A percentile compares a stretch with the other conserved stretches of the same genome.
Conservation (phyloP, 2,113 vertebrate species). For the Taurulus bubalis region DNA sequence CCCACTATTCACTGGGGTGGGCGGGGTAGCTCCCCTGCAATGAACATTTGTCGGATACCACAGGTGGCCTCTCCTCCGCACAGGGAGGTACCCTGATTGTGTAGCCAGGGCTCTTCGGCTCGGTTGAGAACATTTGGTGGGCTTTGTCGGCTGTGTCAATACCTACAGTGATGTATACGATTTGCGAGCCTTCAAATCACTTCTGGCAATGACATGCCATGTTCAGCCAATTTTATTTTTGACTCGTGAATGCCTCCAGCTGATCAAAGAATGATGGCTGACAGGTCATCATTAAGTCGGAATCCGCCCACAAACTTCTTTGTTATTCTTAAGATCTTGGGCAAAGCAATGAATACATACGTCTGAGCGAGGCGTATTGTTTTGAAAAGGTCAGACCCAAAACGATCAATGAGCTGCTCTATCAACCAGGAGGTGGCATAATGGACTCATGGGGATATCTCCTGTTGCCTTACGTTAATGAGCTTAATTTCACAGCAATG, state of each 20-base stretch:
- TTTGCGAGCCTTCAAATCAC: slow-evolving; percentile 16
- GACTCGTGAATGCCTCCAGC: slow-evolving; percentile 15
- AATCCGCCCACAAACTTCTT: slow-evolving; percentile 33
- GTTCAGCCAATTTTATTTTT: slow-evolving; percentile 30
- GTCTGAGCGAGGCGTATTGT: slow-evolving; percentile 16
- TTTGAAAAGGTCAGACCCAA: slow-evolving; percentile 58
- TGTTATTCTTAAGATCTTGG: slow-evolving; percentile 39
- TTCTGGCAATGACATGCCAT: slow-evolving; percentile 1
- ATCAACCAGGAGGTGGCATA: slow-evolving; percentile 58
- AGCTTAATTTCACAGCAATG: slow-evolving; percentile 65
- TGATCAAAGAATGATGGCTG: slow-evolving; percentile 57
- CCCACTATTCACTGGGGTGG: slow-evolving; percentile 74
- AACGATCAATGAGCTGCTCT: slow-evolving; percentile 49
- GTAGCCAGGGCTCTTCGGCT: slow-evolving; percentile 47
- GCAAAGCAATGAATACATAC: slow-evolving; percentile 29
- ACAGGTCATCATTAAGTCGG: slow-evolving; percentile 64
- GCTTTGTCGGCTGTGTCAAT: slow-evolving; percentile 1
- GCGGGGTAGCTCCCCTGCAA: slow-evolving; percentile 63
- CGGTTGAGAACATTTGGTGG: slow-evolving; percentile 34
- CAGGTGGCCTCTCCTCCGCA: slow-evolving; percentile 65
- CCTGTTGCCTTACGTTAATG: slow-evolving; percentile 56
- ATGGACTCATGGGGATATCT: slow-evolving; percentile 53
- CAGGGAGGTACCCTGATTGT: slow-evolving; percentile 52
- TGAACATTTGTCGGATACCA: slow-evolving; percentile 73
- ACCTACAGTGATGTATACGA: not conserved